Evolutionary conservation across 2,888 invertebrate species (phyloP).

Genomic region (Rhamnusium bicolor): DNA sequence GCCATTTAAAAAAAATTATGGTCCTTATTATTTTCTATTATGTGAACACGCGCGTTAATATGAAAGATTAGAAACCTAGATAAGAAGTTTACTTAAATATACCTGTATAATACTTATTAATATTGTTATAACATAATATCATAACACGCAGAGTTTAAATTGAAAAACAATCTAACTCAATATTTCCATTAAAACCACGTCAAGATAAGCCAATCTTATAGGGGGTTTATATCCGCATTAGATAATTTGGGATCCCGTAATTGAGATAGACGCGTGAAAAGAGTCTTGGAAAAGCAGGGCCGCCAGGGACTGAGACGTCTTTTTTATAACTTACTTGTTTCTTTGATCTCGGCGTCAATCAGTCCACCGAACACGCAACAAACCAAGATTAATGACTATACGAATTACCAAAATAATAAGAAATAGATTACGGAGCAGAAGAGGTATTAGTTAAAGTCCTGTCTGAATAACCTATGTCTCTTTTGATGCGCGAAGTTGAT

Average conservation of each 20-base stretch:
- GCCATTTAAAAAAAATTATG: too few species aligned
- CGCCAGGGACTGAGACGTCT: conserved; percentile 12
- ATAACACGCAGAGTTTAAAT: background rate
- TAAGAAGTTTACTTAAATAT: too few species aligned
- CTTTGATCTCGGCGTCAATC: conserved; percentile 48
- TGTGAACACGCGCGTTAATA: too few species aligned
- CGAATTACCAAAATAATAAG: conserved; percentile 37
- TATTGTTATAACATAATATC: too few species aligned
- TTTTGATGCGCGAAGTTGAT: background rate
- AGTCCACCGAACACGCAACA: conserved; percentile 39
- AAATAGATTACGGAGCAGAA: conserved; percentile 29
- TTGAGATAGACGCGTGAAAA: conserved; percentile 36
- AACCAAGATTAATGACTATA: conserved; percentile 46
- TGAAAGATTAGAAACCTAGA: too few species aligned
- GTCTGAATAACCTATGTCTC: background rate
- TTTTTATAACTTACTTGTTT: conserved; percentile 35
- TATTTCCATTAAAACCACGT: conserved; percentile 26
- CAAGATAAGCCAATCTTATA: conserved; percentile 27
- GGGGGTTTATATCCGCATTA: conserved; percentile 35
- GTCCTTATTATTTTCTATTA: too few species aligned
- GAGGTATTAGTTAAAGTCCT: conserved; percentile 7
- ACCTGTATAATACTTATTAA: too few species aligned
- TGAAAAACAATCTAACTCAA: conserved; percentile 14
- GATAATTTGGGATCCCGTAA: conserved; percentile 34
- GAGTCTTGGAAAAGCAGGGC: conserved; percentile 15